A percentile compares a stretch with the other conserved stretches of the same genome.
Evolutionary conservation across 2,113 vertebrate genomes (phyloP).

Genomic region (Toxotes jaculatrix): DNA sequence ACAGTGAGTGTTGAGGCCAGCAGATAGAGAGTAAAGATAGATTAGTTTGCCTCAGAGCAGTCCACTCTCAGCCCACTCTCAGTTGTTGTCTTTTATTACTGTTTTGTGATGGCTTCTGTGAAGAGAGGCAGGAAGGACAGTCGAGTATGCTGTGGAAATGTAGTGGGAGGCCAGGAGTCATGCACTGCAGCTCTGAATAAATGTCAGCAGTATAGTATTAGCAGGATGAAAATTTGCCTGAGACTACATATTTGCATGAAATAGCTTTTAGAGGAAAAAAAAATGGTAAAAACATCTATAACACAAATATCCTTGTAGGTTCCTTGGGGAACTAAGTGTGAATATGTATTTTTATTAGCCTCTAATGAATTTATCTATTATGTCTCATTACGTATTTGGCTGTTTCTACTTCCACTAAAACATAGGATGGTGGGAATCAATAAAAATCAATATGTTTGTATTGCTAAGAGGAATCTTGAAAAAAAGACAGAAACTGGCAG

Average conservation of each 20-base stretch:
- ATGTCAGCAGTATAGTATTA: slow-evolving; percentile 63
- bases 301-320: slow-evolving; percentile 4
- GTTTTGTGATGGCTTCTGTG: slow-evolving; percentile 70
- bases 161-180: slow-evolving; percentile 68
- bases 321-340: slow-evolving; percentile 19
- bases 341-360: slow-evolving; percentile 59
- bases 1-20: slow-evolving; percentile 65
- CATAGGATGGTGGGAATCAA: slow-evolving; percentile 58
- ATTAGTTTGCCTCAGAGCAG: slow-evolving; percentile 78
- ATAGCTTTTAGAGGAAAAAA: slow-evolving; percentile 33
- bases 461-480: slow-evolving; percentile 51
- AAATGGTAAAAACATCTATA: background rate
- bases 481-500: slow-evolving; percentile 55
- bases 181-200: slow-evolving; percentile 63
- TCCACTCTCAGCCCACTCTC: slow-evolving; percentile 74
- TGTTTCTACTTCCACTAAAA: slow-evolving; percentile 49
- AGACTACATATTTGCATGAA: slow-evolving; percentile 50
- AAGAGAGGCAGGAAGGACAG: slow-evolving; percentile 63
- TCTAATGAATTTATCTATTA: slow-evolving; percentile 41
- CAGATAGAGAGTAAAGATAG: slow-evolving; percentile 75
- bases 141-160: slow-evolving; percentile 61
- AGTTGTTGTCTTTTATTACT: slow-evolving; percentile 72
- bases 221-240: slow-evolving; percentile 50
- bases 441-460: slow-evolving; percentile 68
- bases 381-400: slow-evolving; percentile 40